Base-by-base conservation (phyloP, 2,888 invertebrate species). In the Fragum fragum region DNA sequence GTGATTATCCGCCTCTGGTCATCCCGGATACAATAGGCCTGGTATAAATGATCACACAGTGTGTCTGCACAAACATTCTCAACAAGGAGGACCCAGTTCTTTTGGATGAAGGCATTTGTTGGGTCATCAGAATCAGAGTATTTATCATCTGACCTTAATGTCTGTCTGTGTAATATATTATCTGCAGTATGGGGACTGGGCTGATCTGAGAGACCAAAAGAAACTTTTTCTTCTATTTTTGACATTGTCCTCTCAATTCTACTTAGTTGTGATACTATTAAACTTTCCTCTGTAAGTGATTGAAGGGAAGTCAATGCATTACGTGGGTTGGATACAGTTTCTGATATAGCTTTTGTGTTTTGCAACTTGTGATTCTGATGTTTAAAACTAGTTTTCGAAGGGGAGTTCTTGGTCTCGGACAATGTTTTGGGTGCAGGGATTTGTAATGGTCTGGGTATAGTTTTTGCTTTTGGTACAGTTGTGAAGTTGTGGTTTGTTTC, bases 31-130 rank as follows among this genome's bases (percentile, higher is more conserved):
- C n/a, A 42, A 32, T 18, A 6, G 1, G n/a, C 42, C 16, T 66
- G 66, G 42, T 42, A 66, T 18, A 66, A 23, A 42, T 42, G 42
- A 21, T 66, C 66, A 42, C 66, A 66, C 6, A 66, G 39, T 66
- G 23, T 66, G 26, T 66, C 66, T 1, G 66, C 66, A 26, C 66
- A 66, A 9, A 66, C 36, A 23, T 23, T 42, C 16, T 66, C 66
- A 1, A 66, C 39, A 11, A 66, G 42, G 5, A 1, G n/a, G 2
- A 42, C 42, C 66, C 66, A 66, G 66, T 66, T 66, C 26, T 66
- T 66, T 23, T 66, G 39, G 16, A 66, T 66, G 21, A 21, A 29
- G 14, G 21, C 11, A 6, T 66, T 23, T 11, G n/a, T 32, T 21
- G 36, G 1, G 1, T 63, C 63, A 9, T 28, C 28, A 7, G 26